Base-by-base conservation (phyloP, 2,113 vertebrate genomes). In the Osmerus mordax region DNA sequence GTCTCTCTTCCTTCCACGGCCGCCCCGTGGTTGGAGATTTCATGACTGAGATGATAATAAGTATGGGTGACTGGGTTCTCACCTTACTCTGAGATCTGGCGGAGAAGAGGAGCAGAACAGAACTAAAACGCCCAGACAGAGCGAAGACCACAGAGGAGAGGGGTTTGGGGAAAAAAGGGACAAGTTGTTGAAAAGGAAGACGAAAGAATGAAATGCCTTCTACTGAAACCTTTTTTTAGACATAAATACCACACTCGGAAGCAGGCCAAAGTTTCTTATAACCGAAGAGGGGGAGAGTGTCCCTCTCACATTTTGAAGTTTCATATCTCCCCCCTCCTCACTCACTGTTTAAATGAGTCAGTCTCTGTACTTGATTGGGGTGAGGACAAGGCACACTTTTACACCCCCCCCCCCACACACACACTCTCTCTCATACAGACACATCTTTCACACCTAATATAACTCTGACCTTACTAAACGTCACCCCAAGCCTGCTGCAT, bases 1-100 rank as follows among this genome's bases (percentile, higher is more conserved):
- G 7, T 2, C 73, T 59, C 76, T 81, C 71, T 68, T 7, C 56
- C 59, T 51, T 75, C 69, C 56, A 21, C 82, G 81, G 32, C 77
- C 61, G 80, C 77, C 77, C 86, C 53, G 68, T 77, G 73, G 79
- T 79, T 72, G 63, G 72, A 62, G 72, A 90, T 92, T 90, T 91
- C 88, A 91, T 87, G 87, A 88, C 83, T 91, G 90, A 92, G 79
- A 87, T 82, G 85, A 80, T 88, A 88, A 91, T 93, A 83, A 89
- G 82, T 81, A 86, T 5, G 85, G 91, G 87, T 92, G 89, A 89
- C 86, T 90, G 89, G 76, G 77, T 77, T 82, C 77, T 90, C 91
- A 91, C 90, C 89, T 91, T 86, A 83, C 55, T 70, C 82, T 62
- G 65, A 62, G 78, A 87, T 86, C 81, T 78, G 74, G 81, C 76